A percentile compares a stretch with the other conserved stretches of the same genome.
phyloP scores from a whole-genome alignment of 2,888 invertebrate species.

The Rhagonycha lutea region DNA sequence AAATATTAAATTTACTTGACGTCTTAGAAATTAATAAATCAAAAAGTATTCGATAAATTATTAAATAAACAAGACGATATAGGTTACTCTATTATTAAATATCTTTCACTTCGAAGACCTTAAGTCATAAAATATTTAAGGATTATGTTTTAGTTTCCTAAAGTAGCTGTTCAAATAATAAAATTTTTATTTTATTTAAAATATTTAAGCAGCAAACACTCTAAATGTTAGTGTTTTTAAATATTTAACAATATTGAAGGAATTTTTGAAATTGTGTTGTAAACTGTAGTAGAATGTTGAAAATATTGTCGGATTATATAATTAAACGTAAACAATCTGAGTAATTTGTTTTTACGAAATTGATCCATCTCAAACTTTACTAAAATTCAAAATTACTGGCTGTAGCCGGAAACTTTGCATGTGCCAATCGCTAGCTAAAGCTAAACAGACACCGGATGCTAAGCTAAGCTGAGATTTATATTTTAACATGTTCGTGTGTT shows the following conservation, averaged over 20 bases:
- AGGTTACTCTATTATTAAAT: not conserved
- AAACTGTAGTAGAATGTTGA: not conserved
- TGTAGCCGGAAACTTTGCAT: not conserved
- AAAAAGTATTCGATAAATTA: not conserved
- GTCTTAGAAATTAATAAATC: not conserved
- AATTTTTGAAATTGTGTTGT: too few relatives aligned
- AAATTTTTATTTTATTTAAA: not conserved
- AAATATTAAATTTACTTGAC: not conserved
- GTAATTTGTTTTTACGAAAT: not conserved
- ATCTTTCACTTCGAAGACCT: not conserved
- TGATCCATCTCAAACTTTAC: not conserved
- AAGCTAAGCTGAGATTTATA: too few relatives aligned
- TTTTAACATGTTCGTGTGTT: too few relatives aligned
- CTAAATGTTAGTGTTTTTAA: too few relatives aligned
- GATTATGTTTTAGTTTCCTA: not conserved
- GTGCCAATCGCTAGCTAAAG: not conserved
- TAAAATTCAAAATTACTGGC: not conserved
- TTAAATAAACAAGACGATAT: not conserved
- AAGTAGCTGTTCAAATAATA: not conserved
- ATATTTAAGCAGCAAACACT: too few relatives aligned
- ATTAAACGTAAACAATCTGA: not conserved
- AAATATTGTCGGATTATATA: not conserved
- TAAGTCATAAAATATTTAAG: not conserved
- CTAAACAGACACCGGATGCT: too few relatives aligned
- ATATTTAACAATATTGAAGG: too few relatives aligned